phyloP scores from a whole-genome alignment of 2,888 invertebrate species.

The Merodon equestris region DNA sequence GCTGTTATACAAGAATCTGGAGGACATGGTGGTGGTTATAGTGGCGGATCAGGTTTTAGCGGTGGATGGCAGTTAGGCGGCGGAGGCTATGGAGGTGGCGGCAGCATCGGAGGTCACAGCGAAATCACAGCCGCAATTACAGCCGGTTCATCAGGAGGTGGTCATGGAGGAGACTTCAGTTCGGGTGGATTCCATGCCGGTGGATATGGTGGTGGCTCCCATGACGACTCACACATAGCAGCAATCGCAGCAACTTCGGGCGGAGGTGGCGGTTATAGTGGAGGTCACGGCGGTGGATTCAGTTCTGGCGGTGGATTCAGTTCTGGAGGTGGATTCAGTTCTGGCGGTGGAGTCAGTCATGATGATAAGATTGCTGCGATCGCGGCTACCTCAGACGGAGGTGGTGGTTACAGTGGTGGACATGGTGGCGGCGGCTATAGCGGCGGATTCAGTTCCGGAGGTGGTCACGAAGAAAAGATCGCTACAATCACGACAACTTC shows the following conservation, averaged over 20 bases:
- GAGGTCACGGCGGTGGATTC: conserved; percentile 24
- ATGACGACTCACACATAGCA: conserved; percentile 46
- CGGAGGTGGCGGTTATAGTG: conserved; percentile 28
- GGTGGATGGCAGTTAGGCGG: conserved; percentile 55
- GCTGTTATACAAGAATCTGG: conserved; percentile 51
- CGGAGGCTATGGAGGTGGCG: conserved; percentile 33
- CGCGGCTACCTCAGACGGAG: conserved; percentile 42
- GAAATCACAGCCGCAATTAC: conserved; percentile 57
- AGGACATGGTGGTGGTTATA: conserved; percentile 44
- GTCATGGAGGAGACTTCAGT: not conserved
- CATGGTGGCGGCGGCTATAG: conserved; percentile 24
- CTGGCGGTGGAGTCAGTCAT: conserved; percentile 32
- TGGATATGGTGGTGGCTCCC: conserved; percentile 11
- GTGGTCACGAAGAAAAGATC: too few species aligned
- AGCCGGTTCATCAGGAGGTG: conserved; percentile 27
- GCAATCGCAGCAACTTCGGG: conserved; percentile 45
- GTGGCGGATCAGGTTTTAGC: conserved; percentile 38
- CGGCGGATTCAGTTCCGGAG: conserved; percentile 25
- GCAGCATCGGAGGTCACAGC: conserved; percentile 39
- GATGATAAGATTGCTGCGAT: conserved; percentile 39
- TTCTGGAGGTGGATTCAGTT: conserved; percentile 33
- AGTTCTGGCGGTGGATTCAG: conserved; percentile 31
- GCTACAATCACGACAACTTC: conserved; percentile 30
- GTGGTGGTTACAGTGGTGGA: conserved; percentile 21
- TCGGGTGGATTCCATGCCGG: too few species aligned